Conservation (phyloP, 1,140 invertebrate species). For the Zaprionus lachaisei region DNA sequence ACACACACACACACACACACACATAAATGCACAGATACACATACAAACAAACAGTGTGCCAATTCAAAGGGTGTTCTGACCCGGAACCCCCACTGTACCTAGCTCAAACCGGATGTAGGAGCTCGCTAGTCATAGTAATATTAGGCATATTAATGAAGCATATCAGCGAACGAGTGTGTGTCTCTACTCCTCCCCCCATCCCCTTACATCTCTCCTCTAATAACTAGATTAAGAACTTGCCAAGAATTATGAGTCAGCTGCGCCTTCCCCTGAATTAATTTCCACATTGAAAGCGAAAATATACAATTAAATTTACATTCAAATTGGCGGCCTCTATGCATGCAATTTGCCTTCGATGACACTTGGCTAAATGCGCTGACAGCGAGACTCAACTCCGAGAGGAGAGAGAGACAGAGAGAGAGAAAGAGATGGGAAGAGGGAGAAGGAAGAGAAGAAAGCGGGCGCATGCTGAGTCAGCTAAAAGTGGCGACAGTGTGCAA, state of each 20-base stretch:
- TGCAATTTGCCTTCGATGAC: constrained; percentile 37
- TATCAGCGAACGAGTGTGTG: not conserved
- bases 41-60: constrained; percentile 54
- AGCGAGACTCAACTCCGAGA: not conserved
- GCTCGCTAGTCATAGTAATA: constrained; percentile 15
- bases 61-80: constrained; percentile 44
- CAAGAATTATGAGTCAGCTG: constrained; percentile 15
- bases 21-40: not conserved
- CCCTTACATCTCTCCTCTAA: not conserved
- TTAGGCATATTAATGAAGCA: constrained; percentile 13
- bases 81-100: not conserved
- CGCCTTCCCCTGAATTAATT: constrained; percentile 15
- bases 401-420: not conserved
- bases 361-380: constrained; percentile 45
- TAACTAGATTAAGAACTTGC: constrained; percentile 19
- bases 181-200: not conserved
- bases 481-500: constrained; percentile 41
- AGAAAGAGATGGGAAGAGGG: not conserved
- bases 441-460: not conserved
- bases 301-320: constrained; percentile 47
- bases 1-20: constrained; percentile 24
- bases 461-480: constrained; percentile 40
- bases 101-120: not conserved
- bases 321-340: constrained; percentile 27
- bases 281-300: constrained; percentile 38